These are phyloP conservation scores for Aphelinus certus DNA, from an alignment of 1,140 invertebrate species.

Conservation along the genomic window DNA sequence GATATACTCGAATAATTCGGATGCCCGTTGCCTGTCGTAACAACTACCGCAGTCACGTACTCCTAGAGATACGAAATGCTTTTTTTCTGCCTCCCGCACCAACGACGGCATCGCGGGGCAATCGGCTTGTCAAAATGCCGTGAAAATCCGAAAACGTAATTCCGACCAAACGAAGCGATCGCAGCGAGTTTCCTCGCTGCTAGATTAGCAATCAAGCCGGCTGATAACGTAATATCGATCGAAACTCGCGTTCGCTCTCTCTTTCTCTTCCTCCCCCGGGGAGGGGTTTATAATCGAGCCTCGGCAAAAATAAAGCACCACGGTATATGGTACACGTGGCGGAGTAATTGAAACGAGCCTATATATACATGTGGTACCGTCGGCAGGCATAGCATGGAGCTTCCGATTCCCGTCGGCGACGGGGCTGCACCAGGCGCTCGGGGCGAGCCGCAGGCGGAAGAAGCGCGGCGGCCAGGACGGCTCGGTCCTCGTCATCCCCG, in stretches of 20 bases:
- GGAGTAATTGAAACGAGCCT: neutral
- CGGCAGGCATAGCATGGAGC: slow-evolving; percentile 61
- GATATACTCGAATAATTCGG: neutral
- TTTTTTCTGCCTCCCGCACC: neutral
- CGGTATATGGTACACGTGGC: neutral
- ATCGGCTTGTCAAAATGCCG: no score
- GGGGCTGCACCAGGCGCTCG: slow-evolving; percentile 52
- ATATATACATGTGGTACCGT: slow-evolving; percentile 6
- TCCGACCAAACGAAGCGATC: neutral
- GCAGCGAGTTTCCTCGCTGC: no score
- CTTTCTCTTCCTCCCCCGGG: no score
- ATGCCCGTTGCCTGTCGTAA: no score
- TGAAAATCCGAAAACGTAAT: no score
- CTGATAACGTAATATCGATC: no score
- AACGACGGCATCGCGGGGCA: no score
- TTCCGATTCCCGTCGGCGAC: slow-evolving; percentile 60
- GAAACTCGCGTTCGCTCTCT: no score
- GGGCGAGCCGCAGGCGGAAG: slow-evolving; percentile 48
- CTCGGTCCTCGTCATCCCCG: slow-evolving; percentile 19
- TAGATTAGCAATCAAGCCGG: no score
- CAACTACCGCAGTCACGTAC: no score
- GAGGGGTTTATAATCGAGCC: no score
- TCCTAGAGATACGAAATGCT: neutral
- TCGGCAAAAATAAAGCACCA: no score
- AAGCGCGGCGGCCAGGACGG: slow-evolving; percentile 43